Conservation (phyloP, 2,797 vertebrate genomes). For the Caiman crocodilus region DNA sequence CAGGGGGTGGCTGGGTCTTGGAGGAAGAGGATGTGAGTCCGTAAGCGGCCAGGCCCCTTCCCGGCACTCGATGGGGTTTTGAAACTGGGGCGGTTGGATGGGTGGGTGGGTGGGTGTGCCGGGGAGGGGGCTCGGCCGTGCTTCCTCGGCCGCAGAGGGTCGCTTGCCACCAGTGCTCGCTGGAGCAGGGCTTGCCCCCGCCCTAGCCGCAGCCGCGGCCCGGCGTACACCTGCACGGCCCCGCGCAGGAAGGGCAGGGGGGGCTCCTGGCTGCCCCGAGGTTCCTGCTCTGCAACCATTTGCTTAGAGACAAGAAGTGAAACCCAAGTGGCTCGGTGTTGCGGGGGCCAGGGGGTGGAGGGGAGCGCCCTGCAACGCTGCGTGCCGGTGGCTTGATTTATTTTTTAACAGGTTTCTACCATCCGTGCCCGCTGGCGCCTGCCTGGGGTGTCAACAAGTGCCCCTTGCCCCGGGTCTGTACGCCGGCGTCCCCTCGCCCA, state of each 20-base stretch:
- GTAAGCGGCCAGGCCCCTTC: background rate
- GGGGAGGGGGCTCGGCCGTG: background rate
- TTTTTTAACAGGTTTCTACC: no score
- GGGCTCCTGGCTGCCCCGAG: accelerated
- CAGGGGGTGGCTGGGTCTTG: background rate
- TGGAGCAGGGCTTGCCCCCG: no score
- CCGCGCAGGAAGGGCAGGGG: accelerated
- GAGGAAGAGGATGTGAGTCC: background rate
- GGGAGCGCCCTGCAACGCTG: no score
- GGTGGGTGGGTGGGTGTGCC: background rate
- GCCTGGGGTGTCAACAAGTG: background rate
- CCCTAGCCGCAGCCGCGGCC: background rate
- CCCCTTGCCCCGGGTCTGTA: no score
- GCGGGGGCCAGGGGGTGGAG: background rate
- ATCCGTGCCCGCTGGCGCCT: accelerated
- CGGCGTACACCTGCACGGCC: background rate
- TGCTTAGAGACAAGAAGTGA: slow-evolving; percentile 62
- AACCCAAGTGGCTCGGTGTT: background rate
- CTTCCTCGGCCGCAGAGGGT: background rate
- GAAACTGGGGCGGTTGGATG: background rate
- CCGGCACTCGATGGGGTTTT: background rate
- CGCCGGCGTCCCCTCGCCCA: no score
- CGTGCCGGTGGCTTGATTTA: no score
- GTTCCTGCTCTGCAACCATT: background rate
- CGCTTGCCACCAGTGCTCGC: accelerated